A percentile compares a stretch with the other conserved stretches of the same genome.
Evolutionary conservation across 37 sponge, comb jelly and placozoan genomes (phyloP).

Genomic region (Aphrocallistes beatrix): DNA sequence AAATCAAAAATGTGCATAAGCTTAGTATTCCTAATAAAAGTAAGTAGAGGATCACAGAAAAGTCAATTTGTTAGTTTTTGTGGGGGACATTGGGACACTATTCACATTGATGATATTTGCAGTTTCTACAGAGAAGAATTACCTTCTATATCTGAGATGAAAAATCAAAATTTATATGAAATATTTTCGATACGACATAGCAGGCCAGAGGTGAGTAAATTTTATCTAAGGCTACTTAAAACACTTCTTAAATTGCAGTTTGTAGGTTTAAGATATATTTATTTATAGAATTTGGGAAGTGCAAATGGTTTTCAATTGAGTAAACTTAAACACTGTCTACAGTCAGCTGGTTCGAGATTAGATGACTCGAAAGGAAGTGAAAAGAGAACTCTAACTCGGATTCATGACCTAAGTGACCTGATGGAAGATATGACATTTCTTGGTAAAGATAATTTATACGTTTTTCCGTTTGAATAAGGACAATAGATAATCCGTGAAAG

Average conservation of each 20-base stretch:
- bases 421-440: neutral
- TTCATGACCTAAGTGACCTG: neutral
- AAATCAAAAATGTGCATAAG: neutral
- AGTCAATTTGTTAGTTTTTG: constrained; percentile 53
- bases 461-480: too few relatives aligned
- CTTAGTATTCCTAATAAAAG: constrained; percentile 49
- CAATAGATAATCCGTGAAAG: too few relatives aligned
- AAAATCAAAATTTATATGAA: neutral
- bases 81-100: constrained; percentile 55
- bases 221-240: too few relatives aligned
- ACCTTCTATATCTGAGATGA: neutral
- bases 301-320: too few relatives aligned
- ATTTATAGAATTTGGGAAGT: too few relatives aligned
- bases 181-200: neutral
- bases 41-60: constrained; percentile 23
- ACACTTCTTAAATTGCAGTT: too few relatives aligned
- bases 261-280: too few relatives aligned
- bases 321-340: too few relatives aligned
- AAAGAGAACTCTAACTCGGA: neutral
- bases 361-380: neutral
- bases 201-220: too few relatives aligned
- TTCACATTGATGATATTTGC: constrained; percentile 61
- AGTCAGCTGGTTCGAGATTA: neutral
- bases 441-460: too few relatives aligned
- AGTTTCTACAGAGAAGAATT: neutral